Conservation (phyloP, 1,140 invertebrate genomes). For the Lerema accius region DNA sequence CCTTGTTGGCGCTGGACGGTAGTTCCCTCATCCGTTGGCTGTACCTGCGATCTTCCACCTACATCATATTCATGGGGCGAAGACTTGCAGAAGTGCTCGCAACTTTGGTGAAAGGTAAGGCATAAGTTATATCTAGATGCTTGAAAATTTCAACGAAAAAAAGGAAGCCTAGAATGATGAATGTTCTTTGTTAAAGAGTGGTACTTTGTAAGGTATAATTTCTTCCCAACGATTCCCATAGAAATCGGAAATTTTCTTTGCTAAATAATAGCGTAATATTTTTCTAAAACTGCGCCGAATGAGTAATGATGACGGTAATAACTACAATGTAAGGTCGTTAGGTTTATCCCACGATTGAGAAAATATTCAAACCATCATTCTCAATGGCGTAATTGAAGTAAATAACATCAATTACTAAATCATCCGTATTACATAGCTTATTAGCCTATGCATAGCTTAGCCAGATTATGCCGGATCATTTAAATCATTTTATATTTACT, state of each 20-base stretch:
- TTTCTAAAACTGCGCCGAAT: background rate
- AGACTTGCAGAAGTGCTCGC: conserved; percentile 61
- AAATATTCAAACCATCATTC: background rate
- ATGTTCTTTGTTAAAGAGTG: no score
- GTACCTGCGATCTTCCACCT: conserved; percentile 70
- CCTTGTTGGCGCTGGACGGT: conserved; percentile 66
- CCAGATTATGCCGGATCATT: background rate
- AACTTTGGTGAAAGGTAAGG: conserved; percentile 57
- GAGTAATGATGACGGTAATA: background rate
- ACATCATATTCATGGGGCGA: conserved; percentile 70
- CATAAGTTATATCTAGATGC: no score
- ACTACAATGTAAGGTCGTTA: background rate
- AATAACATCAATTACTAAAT: background rate
- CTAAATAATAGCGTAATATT: background rate
- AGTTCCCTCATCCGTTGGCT: conserved; percentile 67
- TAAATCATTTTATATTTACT: no score
- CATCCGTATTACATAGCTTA: background rate
- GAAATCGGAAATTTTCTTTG: no score
- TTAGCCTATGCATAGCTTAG: background rate
- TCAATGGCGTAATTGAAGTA: background rate
- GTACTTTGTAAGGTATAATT: no score
- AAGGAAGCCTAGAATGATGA: no score
- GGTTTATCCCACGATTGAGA: background rate
- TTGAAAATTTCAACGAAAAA: no score
- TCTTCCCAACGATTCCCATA: background rate